Evolutionary conservation across 1,140 invertebrate species (phyloP), one percentile per base, ranked within the genome.

Genomic region (Periplaneta americana): DNA sequence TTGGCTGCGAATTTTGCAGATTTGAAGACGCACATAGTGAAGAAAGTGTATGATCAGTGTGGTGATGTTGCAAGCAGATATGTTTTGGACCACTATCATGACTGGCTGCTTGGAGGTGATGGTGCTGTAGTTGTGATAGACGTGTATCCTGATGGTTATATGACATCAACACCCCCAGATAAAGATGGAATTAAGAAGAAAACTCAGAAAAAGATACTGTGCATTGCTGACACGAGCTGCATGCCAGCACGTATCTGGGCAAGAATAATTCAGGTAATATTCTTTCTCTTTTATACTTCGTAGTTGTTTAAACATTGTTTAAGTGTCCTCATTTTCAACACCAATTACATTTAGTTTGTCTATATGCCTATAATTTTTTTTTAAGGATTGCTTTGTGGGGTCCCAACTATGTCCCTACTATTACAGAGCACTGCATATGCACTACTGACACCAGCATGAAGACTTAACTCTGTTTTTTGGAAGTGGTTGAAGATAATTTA

Each of bases 181-280:
- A 78, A 83, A 1, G 87, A 88, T 81, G 32, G 75, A 78, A 83
- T 31, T 80, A 22, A 75, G 83, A 82, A 18, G 87, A 86, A 83
- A 88, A 88, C 83, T 85, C 88, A 36, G 88, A 89, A 82, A 89
- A 89, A 82, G 36, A 88, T 91, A 81, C 83, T 91, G n/a, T 91
- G 90, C 82, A 88, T 90, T 36, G 88, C 87, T 9, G 89, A 91
- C 86, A 86, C 87, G 74, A 87, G 86, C 84, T 82, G 85, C 33
- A 84, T 88, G 79, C 88, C 88, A 77, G 87, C 87, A 31, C 80
- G 80, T 28, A 80, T 80, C 33, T 80, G 80, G 80, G 80, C 39
- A 10, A 37, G 31, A 76, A 87, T 89, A 57, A 66, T 66, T 85
- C 89, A n/a, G 82, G 86, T 78, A 83, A 86, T 66, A 82, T 87